Base-by-base conservation (phyloP, 2,113 vertebrate genomes). In the Lipophrys pholis region DNA sequence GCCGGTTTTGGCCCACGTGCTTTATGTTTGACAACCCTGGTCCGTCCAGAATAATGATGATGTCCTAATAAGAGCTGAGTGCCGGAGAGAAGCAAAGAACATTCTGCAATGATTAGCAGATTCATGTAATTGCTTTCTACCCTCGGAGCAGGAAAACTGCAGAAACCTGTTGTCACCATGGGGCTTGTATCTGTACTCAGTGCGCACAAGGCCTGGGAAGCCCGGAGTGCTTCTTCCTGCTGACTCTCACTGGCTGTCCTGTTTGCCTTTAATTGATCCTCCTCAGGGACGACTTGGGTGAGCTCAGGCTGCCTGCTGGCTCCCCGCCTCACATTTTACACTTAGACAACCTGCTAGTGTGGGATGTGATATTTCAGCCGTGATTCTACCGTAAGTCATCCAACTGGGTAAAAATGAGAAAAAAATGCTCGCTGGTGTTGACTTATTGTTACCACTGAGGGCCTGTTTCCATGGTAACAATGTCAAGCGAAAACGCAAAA, bases 211-310 rank as follows among this genome's bases (percentile, higher is more conserved):
- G 62, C 21, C 6, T 42, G 42, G 30, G 66, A 75, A 62, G 50
- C 55, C 77, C 15, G 1, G 70, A 76, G 80, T 7, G 56, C 42
- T 65, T 49, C 55, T 70, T 52, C n/a, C 51, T 14, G 16, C 74
- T 56, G 71, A 69, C 73, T 43, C 40, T 52, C 67, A 59, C 51
- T 36, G 50, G 65, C 76, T 17, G 68, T 71, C 42, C 64, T 42
- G 54, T 75, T 76, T 80, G 57, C 69, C 59, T 75, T 69, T 84
- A 84, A 88, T 78, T 78, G 81, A 80, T 75, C 69, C 66, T 86
- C 78, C 73, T 78, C 66, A 1, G 76, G 73, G 81, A 78, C 11
- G 16, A 51, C 40, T 66, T 59, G 53, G 69, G 69, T 15, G 21
- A 66, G 39, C 73, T 55, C 58, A 57, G 66, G 69, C 73, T 55